Evolutionary conservation across 2,113 vertebrate species (phyloP), one percentile per base, ranked within the genome.

Genomic region (Prionailurus viverrinus): DNA sequence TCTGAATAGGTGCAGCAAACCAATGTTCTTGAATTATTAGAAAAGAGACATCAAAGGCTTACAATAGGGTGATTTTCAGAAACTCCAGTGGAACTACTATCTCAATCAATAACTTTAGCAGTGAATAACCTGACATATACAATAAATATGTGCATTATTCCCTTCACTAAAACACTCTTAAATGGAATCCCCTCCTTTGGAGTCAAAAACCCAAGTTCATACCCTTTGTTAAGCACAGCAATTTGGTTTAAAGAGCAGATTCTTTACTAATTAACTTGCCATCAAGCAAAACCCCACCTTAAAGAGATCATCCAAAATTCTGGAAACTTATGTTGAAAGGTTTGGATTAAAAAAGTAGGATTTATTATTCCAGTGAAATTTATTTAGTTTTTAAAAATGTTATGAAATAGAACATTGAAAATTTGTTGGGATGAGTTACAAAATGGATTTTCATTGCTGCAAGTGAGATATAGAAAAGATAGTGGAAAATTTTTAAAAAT

Each of bases 1-100:
- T 98, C 88, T 97, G 93, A 95, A 78, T 97, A 95, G 90, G 90
- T 96, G 71, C 91, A 82, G 82, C 78, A 94, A 96, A 91, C 53
- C 0, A 21, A 83, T 68, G 41, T 61, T 90, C 65, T 83, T 53
- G 58, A 93, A 90, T 96, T 96, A 86, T 95, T 90, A 90, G 94
- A 90, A 97, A 96, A 96, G 81, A 96, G 91, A 95, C 84, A 96
- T 74, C 55, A 86, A 90, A 18, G 91, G 66, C 41, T 82, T 80
- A 63, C 31, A 81, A 63, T 89, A 33, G 84, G 53, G 39, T 83
- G 66, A 86, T 86, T 97, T 97, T 91, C 94, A 92, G 80, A 96
- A 93, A 55, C 87, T 80, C 48, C 80, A 89, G 85, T 48, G 41
- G 61, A 90, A 66, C 16, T 82, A 36, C 53, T 66, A 12, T 90